phyloP scores from a whole-genome alignment of 2,113 vertebrate genomes.

The Zosterops japonicus region DNA sequence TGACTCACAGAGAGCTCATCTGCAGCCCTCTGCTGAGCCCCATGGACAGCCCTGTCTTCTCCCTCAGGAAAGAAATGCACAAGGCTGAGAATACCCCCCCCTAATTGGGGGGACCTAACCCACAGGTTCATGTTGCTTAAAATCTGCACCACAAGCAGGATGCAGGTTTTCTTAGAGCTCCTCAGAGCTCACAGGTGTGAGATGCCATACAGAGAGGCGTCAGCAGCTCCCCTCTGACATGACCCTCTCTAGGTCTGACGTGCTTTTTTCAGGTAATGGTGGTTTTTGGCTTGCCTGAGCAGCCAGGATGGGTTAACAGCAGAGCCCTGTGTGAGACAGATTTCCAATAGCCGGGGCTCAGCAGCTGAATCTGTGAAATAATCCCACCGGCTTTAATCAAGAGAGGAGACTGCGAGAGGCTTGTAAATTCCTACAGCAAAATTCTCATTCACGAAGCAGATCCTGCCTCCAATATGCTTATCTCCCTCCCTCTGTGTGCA shows the following conservation, averaged over 20 bases:
- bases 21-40: background rate
- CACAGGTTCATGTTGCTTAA: background rate
- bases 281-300: background rate
- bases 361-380: constrained; percentile 26
- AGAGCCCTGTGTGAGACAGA: background rate
- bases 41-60: background rate
- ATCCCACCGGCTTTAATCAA: constrained; percentile 50
- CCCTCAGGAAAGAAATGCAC: background rate
- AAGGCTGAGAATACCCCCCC: background rate
- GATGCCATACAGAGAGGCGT: background rate
- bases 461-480: constrained; percentile 56
- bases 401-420: constrained; percentile 39
- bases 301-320: background rate
- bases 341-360: background rate
- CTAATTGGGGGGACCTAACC: background rate
- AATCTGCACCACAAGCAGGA: background rate
- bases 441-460: constrained; percentile 56
- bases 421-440: constrained; percentile 65
- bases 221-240: background rate
- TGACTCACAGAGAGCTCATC: background rate
- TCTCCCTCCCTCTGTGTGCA: constrained; percentile 58
- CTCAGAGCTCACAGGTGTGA: background rate
- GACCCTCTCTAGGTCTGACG: background rate
- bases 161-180: background rate
- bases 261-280: background rate